Percentiles rank a stretch among this genome's conserved stretches.
Conservation (phyloP, 2,797 vertebrate genomes). For the Coregonus suidteri region DNA sequence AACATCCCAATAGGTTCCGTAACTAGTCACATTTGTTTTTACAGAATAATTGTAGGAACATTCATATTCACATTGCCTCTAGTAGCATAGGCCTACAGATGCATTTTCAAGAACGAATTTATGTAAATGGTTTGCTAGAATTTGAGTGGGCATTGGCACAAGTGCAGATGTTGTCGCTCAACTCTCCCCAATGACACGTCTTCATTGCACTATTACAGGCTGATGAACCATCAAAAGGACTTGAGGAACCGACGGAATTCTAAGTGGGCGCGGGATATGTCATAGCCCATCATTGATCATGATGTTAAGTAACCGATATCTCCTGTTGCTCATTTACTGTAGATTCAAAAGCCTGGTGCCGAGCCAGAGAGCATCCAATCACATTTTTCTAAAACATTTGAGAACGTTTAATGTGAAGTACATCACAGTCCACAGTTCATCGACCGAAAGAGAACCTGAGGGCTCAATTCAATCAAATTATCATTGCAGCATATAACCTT, state of each 20-base stretch:
- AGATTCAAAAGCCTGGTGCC: background rate
- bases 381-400: background rate
- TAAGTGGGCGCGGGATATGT: background rate
- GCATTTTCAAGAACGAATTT: background rate
- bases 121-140: background rate
- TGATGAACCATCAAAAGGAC: background rate
- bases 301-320: background rate
- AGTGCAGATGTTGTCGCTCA: background rate
- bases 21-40: background rate
- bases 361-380: background rate
- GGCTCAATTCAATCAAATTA: too few species aligned
- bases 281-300: background rate
- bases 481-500: too few species aligned
- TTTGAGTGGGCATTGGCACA: background rate
- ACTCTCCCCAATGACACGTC: background rate
- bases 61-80: background rate
- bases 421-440: too few species aligned
- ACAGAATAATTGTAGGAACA: background rate
- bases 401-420: too few species aligned
- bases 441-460: too few species aligned
- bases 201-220: background rate
- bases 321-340: background rate
- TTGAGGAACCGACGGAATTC: background rate
- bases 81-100: background rate
- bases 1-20: background rate